Evolutionary conservation across 2,113 vertebrate genomes (phyloP), one percentile per base, ranked within the genome.

Genomic region (Polypterus bichir): DNA sequence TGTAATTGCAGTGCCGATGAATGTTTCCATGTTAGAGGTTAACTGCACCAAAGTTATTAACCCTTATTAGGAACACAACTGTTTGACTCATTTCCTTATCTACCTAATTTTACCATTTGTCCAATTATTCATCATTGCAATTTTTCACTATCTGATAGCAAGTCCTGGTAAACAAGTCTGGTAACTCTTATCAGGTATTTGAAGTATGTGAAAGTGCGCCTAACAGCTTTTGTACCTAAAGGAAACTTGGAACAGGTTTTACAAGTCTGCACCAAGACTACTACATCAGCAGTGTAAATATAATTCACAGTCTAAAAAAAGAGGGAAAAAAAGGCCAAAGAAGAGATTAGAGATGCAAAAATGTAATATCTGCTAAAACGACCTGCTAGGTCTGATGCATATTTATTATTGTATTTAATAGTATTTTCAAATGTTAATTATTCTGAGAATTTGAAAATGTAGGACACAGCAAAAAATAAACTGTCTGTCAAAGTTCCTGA

Each of bases 91-190:
- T 81, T 86, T 83, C 76, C 84, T 89, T 89, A 87, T 89, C 82
- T 79, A 88, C 84, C 81, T 84, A 83, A 88, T 89, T 89, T 89
- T 80, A 82, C 85, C 73, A 81, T 86, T 83, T 75, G 81, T 83
- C 78, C 79, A 79, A 84, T 88, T 89, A 77, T 85, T 86, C 77
- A 86, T 86, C 83, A 83, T 82, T 85, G 84, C 83, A 86, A 83
- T 87, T 90, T 87, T 81, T 80, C 77, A 75, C 79, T 86, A 87
- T 88, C 88, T 87, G 88, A 89, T 88, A 87, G 81, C 79, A 81
- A 83, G 88, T 87, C 87, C 86, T 88, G 80, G 82, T 87, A 88
- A 86, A 85, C 83, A 84, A 86, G 84, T 85, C 85, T 84, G 88
- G 83, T 84, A 83, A 82, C 84, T 87, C 85, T 87, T 82, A 86